A percentile compares a stretch with the other conserved stretches of the same genome.
phyloP scores from a whole-genome alignment of 2,888 invertebrate species.

The Listrodromus nycthemerus region DNA sequence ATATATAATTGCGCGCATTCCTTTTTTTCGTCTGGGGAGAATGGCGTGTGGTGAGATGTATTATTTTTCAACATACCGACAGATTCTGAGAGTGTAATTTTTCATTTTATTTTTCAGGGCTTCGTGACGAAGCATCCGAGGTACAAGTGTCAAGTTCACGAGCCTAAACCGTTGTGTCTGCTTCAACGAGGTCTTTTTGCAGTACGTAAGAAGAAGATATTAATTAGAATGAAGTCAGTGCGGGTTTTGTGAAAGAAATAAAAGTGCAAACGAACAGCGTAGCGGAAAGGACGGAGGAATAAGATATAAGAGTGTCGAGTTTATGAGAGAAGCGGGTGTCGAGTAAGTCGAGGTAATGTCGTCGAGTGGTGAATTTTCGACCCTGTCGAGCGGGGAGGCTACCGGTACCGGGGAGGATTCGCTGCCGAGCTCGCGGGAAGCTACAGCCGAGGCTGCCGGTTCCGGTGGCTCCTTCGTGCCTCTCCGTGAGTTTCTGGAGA shows the following conservation, averaged over 20 bases:
- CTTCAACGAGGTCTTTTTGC: background rate
- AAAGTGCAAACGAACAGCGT: constrained; percentile 19
- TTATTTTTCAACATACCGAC: background rate
- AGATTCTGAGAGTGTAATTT: background rate
- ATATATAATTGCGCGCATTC: too few relatives aligned
- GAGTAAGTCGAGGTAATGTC: constrained; percentile 74
- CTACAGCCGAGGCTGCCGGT: constrained; percentile 80
- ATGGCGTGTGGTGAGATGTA: background rate
- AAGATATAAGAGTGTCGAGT: constrained; percentile 30
- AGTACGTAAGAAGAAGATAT: constrained; percentile 14
- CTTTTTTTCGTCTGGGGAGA: too few relatives aligned
- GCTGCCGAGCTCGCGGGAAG: constrained; percentile 81
- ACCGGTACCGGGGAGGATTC: constrained; percentile 82
- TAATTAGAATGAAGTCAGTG: constrained; percentile 34
- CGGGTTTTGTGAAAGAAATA: constrained; percentile 46
- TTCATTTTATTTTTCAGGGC: constrained; percentile 33
- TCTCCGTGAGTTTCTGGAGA: constrained; percentile 83
- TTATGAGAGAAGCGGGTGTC: constrained; percentile 43
- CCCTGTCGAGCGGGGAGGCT: constrained; percentile 82
- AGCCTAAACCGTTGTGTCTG: background rate
- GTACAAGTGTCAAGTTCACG: background rate
- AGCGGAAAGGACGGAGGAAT: constrained; percentile 20
- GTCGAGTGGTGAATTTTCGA: constrained; percentile 83
- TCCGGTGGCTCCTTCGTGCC: constrained; percentile 80
- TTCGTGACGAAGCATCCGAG: constrained; percentile 8